phyloP scores from a whole-genome alignment of 2,888 invertebrate genomes.

The Tetragonisca angustula region DNA sequence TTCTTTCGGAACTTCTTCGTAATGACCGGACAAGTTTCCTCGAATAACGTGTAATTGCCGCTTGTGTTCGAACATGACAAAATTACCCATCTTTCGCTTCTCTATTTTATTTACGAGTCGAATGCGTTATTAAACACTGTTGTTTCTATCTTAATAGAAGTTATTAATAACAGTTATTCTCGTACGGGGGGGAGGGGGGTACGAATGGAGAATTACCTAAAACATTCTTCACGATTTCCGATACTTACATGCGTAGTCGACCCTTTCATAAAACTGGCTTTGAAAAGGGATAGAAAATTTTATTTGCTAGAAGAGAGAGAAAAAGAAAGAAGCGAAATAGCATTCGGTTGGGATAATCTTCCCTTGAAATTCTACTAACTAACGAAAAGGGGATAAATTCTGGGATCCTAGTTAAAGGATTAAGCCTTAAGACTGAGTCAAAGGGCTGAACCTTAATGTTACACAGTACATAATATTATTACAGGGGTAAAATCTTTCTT shows the following conservation, averaged over 20 bases:
- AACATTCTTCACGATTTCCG: too few species aligned
- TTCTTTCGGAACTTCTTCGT: conserved; percentile 23
- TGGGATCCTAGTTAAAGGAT: conserved; percentile 12
- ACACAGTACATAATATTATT: too few species aligned
- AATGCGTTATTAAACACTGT: too few species aligned
- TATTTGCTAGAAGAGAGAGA: too few species aligned
- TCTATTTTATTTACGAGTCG: not conserved
- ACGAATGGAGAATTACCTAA: too few species aligned
- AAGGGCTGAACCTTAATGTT: too few species aligned
- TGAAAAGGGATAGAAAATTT: not conserved
- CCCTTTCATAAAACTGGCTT: too few species aligned
- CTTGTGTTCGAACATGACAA: not conserved
- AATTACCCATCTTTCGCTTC: not conserved
- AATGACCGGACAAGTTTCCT: conserved; percentile 28
- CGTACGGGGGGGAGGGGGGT: too few species aligned
- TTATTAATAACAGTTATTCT: too few species aligned
- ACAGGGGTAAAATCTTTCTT: too few species aligned
- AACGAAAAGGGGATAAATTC: not conserved
- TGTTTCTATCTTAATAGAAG: too few species aligned
- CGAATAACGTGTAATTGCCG: not conserved
- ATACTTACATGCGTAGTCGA: too few species aligned
- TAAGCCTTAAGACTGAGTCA: not conserved
- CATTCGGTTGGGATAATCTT: conserved; percentile 39
- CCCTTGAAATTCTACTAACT: not conserved
- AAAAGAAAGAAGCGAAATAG: not conserved